A percentile compares a stretch with the other conserved stretches of the same genome.
Evolutionary conservation across 2,888 invertebrate genomes (phyloP).

Genomic region (Andrena fulva): DNA sequence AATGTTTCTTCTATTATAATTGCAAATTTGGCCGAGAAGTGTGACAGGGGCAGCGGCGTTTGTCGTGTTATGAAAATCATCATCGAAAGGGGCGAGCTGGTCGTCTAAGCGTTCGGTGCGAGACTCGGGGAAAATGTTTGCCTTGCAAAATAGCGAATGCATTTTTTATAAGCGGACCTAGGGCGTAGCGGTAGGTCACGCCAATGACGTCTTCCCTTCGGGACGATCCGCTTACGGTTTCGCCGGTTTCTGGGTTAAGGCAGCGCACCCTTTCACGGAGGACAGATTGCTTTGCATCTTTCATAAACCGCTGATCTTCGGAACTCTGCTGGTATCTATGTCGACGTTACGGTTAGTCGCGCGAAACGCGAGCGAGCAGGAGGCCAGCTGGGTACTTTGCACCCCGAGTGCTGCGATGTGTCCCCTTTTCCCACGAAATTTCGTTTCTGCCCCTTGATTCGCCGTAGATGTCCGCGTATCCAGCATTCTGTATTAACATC

Average conservation of each 20-base stretch:
- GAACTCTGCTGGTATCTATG: slow-evolving; percentile 38
- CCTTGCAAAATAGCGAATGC: slow-evolving; percentile 77
- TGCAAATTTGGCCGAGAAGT: not conserved
- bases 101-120: slow-evolving; percentile 10
- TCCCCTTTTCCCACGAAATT: not conserved
- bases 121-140: slow-evolving; percentile 73
- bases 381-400: slow-evolving; percentile 35
- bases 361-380: slow-evolving; percentile 19
- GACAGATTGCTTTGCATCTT: slow-evolving; percentile 79
- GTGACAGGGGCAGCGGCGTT: not conserved
- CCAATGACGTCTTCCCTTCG: slow-evolving; percentile 57
- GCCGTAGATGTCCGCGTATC: not conserved
- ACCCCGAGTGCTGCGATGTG: not conserved
- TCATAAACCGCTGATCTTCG: slow-evolving; percentile 72
- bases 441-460: not conserved
- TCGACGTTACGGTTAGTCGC: slow-evolving; percentile 40
- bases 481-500: not conserved
- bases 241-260: slow-evolving; percentile 73
- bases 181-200: slow-evolving; percentile 10
- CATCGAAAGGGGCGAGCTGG: slow-evolving; percentile 1
- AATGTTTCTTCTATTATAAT: not conserved
- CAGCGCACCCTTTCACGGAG: slow-evolving; percentile 66
- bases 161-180: slow-evolving; percentile 72
- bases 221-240: slow-evolving; percentile 61
- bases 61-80: slow-evolving; percentile 22